A percentile compares a stretch with the other conserved stretches of the same genome.
These are phyloP conservation scores for Microcebus tavaratra DNA, from an alignment of 2,113 vertebrate species.

Conservation along the genomic window DNA sequence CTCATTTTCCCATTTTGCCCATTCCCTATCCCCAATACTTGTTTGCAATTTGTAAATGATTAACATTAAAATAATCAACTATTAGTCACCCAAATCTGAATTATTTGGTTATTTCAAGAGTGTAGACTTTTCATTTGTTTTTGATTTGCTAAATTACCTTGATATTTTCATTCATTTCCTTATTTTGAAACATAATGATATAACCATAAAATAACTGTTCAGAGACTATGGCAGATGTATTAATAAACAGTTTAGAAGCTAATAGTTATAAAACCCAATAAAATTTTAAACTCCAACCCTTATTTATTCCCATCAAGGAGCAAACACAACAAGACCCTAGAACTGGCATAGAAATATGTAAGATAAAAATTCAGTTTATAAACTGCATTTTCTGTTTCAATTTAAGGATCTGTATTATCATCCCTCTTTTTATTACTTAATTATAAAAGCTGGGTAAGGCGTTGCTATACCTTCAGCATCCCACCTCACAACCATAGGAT, in stretches of 20 bases:
- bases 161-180: not conserved
- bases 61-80: constrained; percentile 39
- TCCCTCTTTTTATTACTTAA: not conserved
- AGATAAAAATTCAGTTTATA: not conserved
- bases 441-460: not conserved
- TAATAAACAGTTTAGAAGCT: not conserved
- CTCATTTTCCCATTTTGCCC: not conserved
- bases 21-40: not conserved
- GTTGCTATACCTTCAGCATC: constrained; percentile 86
- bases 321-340: not conserved
- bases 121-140: not conserved
- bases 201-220: not conserved
- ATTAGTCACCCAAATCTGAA: not conserved
- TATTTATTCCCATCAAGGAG: not conserved
- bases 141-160: not conserved
- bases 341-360: not conserved
- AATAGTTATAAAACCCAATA: not conserved
- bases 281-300: not conserved
- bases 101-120: not conserved
- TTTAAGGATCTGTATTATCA: not conserved
- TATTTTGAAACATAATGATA: not conserved
- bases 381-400: not conserved
- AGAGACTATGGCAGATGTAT: not conserved
- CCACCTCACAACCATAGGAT: constrained; percentile 91
- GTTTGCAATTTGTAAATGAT: not conserved